Conservation (phyloP, 2,888 invertebrate species). For the Drosophila melanocephala region DNA sequence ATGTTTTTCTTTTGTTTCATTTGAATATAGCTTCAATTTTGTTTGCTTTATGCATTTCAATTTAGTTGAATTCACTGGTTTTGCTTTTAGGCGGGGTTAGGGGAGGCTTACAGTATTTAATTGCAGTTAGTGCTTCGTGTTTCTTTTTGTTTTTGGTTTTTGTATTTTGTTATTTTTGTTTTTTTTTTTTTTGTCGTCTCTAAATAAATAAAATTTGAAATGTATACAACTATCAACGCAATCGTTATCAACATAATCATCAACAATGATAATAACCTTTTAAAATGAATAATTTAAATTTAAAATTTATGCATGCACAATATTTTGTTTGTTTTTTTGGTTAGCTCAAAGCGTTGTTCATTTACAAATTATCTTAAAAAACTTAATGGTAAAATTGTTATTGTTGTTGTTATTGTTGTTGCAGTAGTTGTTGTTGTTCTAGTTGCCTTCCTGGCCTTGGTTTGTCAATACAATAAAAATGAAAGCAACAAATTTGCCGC, state of each 20-base stretch:
- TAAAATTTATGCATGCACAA: slow-evolving; percentile 52
- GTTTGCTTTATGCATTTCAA: slow-evolving; percentile 19
- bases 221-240: slow-evolving; percentile 31
- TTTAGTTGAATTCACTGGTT: slow-evolving; percentile 61
- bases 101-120: slow-evolving; percentile 43
- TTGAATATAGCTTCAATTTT: slow-evolving; percentile 34
- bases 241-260: slow-evolving; percentile 42
- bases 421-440: slow-evolving; percentile 25
- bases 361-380: slow-evolving; percentile 29
- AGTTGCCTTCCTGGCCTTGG: slow-evolving; percentile 58
- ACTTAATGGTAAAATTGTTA: slow-evolving; percentile 32
- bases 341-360: slow-evolving; percentile 25
- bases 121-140: slow-evolving; percentile 42
- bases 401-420: slow-evolving; percentile 10
- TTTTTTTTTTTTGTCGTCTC: slow-evolving; percentile 40
- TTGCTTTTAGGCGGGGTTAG: slow-evolving; percentile 16
- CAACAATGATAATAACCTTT: slow-evolving; percentile 36
- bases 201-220: slow-evolving; percentile 44
- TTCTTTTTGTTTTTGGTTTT: slow-evolving; percentile 20
- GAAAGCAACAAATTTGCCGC: slow-evolving; percentile 24
- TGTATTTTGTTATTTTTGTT: neutral
- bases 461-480: slow-evolving; percentile 58
- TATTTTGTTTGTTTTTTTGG: slow-evolving; percentile 13
- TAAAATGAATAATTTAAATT: slow-evolving; percentile 36
- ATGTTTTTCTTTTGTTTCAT: slow-evolving; percentile 11